These are phyloP conservation scores for Coptodon rendalli DNA, from an alignment of 2,113 vertebrate species.

Conservation along the genomic window DNA sequence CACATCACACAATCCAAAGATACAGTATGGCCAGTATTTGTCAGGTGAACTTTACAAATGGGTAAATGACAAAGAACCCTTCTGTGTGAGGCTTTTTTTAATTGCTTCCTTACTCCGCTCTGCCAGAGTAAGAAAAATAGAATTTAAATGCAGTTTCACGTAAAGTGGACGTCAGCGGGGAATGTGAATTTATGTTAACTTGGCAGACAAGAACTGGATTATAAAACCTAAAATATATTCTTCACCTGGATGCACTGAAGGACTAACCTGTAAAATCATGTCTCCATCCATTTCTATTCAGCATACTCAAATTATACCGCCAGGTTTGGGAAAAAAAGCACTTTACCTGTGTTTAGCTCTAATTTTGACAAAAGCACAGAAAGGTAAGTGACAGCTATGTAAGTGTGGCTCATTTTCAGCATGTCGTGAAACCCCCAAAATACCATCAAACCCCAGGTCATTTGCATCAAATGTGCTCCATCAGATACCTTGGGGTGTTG, in stretches of 20 bases:
- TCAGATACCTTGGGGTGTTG: neutral
- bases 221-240: neutral
- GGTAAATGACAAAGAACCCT: neutral
- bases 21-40: neutral
- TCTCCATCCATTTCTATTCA: neutral
- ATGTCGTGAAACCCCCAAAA: neutral
- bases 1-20: conserved; percentile 9
- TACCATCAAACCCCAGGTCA: neutral
- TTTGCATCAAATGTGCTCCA: accelerated
- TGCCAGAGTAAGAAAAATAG: neutral
- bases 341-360: neutral
- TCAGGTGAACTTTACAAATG: neutral
- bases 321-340: accelerated
- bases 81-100: neutral
- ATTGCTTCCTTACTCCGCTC: neutral
- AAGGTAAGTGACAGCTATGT: neutral
- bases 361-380: neutral
- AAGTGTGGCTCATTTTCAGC: neutral
- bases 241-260: neutral
- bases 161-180: accelerated
- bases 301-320: neutral
- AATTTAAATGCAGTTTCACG: neutral
- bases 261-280: neutral
- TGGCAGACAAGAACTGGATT: neutral
- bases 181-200: neutral